Evolutionary conservation across 2,113 vertebrate genomes (phyloP), one percentile per base, ranked within the genome.

Genomic region (Saiga tatarica): DNA sequence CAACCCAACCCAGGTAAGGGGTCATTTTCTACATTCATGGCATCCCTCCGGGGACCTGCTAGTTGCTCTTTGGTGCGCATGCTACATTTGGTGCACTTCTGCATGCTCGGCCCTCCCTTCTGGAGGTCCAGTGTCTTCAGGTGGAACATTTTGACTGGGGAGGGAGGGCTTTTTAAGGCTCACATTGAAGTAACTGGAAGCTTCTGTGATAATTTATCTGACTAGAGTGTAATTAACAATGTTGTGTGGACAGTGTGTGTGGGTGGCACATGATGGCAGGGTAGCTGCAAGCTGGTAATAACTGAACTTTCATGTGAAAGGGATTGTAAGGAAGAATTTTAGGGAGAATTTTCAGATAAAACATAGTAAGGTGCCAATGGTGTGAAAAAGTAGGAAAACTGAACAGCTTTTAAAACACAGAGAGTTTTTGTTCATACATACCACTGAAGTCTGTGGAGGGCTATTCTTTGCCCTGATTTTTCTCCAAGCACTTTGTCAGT

Each of bases 1-100:
- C 99, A 99, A 98, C 99, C 99, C 17, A 99, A 99, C 97, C 99
- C 99, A 99, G 99, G 99, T 99, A 99, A 98, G 71, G 16, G 45
- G 78, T 42, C 16, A 15, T 78, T 50, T 93, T 87, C 92, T 53
- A 25, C 25, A 62, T 5, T 91, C 16, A 50, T 23, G 28, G 3
- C 33, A 9, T 83, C 33, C 39, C 83, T 83, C 1, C 3, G 47
- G 7, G 21, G 55, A 30, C 30, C n/a, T 42, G 30, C 55, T 11
- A 28, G 10, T 67, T 85, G 87, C 7, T 96, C 23, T 39, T 87
- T 42, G 42, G 67, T 55, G 23, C 26, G 52, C 33, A 33, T 52
- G 30, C 60, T 30, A n/a, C 3, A 15, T 84, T 86, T 39, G 19
- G 1, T 83, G 28, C 30, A 4, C 14, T 64, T 53, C 39, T 16